Evolutionary conservation across 1,140 invertebrate species (phyloP).

Genomic region (Schmidtea mediterranea): DNA sequence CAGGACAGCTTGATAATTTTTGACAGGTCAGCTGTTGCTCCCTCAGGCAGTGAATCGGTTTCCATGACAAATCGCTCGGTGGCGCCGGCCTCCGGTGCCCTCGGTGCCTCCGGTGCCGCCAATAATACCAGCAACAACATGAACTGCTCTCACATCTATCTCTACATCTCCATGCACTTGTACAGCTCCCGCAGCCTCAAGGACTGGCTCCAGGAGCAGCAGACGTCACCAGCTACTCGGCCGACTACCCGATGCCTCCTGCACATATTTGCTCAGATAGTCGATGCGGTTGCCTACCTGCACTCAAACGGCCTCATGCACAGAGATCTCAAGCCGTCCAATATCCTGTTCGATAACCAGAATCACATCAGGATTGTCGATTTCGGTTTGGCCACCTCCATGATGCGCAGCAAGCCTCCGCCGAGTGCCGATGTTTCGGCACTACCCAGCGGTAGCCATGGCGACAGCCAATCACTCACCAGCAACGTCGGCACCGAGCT

Average conservation of each 20-base stretch:
- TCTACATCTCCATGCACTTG: conserved; percentile 90
- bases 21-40: too few species aligned
- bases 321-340: conserved; percentile 77
- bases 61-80: neutral
- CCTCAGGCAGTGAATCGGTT: neutral
- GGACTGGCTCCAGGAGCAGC: conserved; percentile 43
- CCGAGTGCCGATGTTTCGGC: neutral
- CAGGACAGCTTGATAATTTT: neutral
- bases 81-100: neutral
- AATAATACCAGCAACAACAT: neutral
- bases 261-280: conserved; percentile 64
- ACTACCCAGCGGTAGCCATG: neutral
- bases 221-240: conserved; percentile 11
- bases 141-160: conserved; percentile 30
- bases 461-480: conserved; percentile 30
- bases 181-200: conserved; percentile 58
- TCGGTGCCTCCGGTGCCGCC: neutral
- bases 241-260: conserved; percentile 30
- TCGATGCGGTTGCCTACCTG: conserved; percentile 72
- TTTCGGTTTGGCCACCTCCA: conserved; percentile 42
- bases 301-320: conserved; percentile 68
- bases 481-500: conserved; percentile 54
- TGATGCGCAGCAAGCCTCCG: neutral
- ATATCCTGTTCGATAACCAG: conserved; percentile 73
- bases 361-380: conserved; percentile 68